Evolutionary conservation across 2,113 vertebrate genomes (phyloP), one percentile per base, ranked within the genome.

Genomic region (Bettongia penicillata): DNA sequence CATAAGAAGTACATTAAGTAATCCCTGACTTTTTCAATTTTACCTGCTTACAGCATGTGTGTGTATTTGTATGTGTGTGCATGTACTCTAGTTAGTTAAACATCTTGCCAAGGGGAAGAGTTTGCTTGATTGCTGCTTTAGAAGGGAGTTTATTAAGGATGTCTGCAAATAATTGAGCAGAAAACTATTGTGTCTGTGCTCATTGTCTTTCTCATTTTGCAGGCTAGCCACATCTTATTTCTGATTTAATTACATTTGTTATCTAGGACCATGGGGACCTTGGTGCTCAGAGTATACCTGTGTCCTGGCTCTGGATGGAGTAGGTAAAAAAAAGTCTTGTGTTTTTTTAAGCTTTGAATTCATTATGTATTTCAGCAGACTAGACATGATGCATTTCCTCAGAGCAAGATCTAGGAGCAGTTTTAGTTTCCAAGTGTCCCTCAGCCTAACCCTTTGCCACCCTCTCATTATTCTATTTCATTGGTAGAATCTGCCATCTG

Each of bases 1-100:
- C 61, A 93, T 53, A 93, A 84, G 95, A 91, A 97, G 93, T 14
- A 55, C 24, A 50, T 47, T 91, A 68, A 93, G 52, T 55, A 93
- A 96, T 77, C 53, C 51, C 93, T 96, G 53, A 90, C 97, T 23
- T 90, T 94, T 96, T 92, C 97, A 95, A 96, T 96, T 96, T 92
- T 91, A 94, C 94, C 94, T 90, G 91, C 96, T 96, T 97, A 92
- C 16, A 92, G 93, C 55, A 43, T 8, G 19, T 43, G n/a, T n/a
- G 16, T 77, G 37, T 68, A 10, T 77, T 8, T 84, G 68, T 43
- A 22, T 43, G n/a, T 43, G 19, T 43, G 68, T 77, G 68, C 0
- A 22, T 77, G 16, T 77, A 23, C 37, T 84, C 7, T 0, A 24
- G 89, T 92, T 1, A 77, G 89, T 96, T 94, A 90, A 97, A 97